These are phyloP conservation scores for Actenoides hombroni DNA, from an alignment of 2,113 vertebrate genomes.

Conservation along the genomic window DNA sequence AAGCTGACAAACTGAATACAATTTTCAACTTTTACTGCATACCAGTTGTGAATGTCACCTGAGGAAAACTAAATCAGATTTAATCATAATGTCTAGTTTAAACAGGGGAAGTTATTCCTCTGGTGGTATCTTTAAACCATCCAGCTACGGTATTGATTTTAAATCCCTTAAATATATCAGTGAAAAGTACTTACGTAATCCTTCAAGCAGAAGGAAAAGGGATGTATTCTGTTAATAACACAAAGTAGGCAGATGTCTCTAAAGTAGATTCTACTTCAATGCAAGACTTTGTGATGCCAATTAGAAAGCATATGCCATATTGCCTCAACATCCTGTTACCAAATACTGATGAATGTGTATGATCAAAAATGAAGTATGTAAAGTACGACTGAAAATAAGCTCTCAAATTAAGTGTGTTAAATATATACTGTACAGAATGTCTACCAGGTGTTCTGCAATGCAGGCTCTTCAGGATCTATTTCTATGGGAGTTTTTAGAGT, in stretches of 20 bases:
- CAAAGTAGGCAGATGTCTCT: slow-evolving; percentile 47
- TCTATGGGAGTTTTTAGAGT: background rate
- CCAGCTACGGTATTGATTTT: background rate
- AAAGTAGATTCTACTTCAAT: slow-evolving; percentile 31
- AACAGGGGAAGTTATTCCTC: background rate
- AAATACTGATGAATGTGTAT: slow-evolving; percentile 36
- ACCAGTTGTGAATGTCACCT: background rate
- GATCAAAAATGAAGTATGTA: slow-evolving; percentile 9
- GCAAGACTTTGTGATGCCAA: background rate
- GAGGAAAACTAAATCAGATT: background rate
- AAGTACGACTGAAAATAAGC: slow-evolving; percentile 34
- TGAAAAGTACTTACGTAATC: background rate
- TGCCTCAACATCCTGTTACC: background rate
- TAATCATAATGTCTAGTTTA: background rate
- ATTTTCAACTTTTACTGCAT: background rate
- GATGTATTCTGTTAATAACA: slow-evolving; percentile 28
- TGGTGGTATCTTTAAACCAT: background rate
- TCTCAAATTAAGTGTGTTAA: background rate
- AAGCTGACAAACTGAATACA: background rate
- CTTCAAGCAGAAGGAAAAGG: background rate
- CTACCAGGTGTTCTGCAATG: background rate
- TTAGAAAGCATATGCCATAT: slow-evolving; percentile 30
- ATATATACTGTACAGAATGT: background rate
- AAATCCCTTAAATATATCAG: background rate
- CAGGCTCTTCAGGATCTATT: background rate